Percentiles rank a stretch among this genome's conserved stretches.
These are phyloP conservation scores for Engraulis encrasicolus DNA, from an alignment of 2,113 vertebrate genomes.

Conservation along the genomic window DNA sequence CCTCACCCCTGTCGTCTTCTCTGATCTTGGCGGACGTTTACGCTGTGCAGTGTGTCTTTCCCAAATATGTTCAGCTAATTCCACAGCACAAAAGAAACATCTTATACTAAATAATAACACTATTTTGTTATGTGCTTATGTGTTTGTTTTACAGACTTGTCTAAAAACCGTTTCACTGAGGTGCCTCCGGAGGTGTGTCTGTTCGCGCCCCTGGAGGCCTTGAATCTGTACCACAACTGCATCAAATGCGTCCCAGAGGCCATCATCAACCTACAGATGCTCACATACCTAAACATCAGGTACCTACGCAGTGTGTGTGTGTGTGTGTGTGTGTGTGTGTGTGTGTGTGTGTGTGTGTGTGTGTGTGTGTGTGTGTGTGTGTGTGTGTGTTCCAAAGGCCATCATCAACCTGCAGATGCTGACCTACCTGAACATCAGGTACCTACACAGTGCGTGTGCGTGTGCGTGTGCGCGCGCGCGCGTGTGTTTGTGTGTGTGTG, in stretches of 20 bases:
- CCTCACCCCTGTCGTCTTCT: too few species aligned
- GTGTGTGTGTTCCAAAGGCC: constrained; percentile 88
- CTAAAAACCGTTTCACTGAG: constrained; percentile 95
- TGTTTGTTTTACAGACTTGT: constrained; percentile 83
- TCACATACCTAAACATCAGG: constrained; percentile 98
- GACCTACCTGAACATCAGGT: constrained; percentile 98
- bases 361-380: not conserved
- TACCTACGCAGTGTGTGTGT: constrained; percentile 51
- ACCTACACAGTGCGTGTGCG: not conserved
- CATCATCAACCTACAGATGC: constrained; percentile 95
- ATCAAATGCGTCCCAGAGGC: constrained; percentile 96
- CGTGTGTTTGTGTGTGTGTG: not conserved
- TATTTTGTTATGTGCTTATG: not conserved
- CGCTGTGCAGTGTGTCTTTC: too few species aligned
- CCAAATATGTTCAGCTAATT: too few species aligned
- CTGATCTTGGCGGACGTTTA: too few species aligned
- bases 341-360: constrained; percentile 2
- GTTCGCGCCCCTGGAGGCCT: constrained; percentile 92
- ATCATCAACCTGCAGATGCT: constrained; percentile 97
- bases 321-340: not conserved
- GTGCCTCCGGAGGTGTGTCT: constrained; percentile 93
- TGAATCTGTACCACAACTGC: constrained; percentile 98
- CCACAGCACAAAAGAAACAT: too few species aligned
- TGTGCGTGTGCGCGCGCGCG: not conserved
- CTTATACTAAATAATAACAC: too few species aligned